Percentiles rank a stretch among this genome's conserved stretches.
These are phyloP conservation scores for Pangasius krempfi DNA, from an alignment of 2,797 vertebrate species.

Conservation along the genomic window DNA sequence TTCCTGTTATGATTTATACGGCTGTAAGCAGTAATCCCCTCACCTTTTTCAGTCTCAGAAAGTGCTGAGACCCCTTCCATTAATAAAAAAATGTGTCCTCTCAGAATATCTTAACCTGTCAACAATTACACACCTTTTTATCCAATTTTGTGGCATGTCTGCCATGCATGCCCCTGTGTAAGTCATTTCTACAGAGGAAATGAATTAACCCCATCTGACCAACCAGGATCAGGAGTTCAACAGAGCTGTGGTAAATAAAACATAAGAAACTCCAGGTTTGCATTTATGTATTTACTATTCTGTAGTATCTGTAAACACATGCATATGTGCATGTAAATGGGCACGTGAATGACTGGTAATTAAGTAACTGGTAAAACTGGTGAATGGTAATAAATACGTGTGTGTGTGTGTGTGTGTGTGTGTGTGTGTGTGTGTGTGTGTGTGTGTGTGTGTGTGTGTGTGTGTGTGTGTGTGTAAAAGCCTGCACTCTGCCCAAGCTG, in stretches of 20 bases:
- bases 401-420: background rate
- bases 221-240: background rate
- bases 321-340: background rate
- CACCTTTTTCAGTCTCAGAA: background rate
- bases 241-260: background rate
- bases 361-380: too few relatives aligned
- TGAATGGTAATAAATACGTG: constrained; percentile 24
- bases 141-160: background rate
- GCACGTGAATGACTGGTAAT: background rate
- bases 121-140: background rate
- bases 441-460: background rate
- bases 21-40: background rate
- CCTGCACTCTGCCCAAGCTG: constrained; percentile 29
- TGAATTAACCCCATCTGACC: background rate
- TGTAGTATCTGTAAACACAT: constrained; percentile 20
- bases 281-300: background rate
- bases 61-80: background rate
- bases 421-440: background rate
- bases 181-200: background rate
- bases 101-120: background rate
- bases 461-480: background rate
- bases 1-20: background rate
- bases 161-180: background rate
- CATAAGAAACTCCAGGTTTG: background rate
- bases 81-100: background rate